Evolutionary conservation across 2,888 invertebrate species (phyloP), one percentile per base, ranked within the genome.

Genomic region (Coecobrya sp.): DNA sequence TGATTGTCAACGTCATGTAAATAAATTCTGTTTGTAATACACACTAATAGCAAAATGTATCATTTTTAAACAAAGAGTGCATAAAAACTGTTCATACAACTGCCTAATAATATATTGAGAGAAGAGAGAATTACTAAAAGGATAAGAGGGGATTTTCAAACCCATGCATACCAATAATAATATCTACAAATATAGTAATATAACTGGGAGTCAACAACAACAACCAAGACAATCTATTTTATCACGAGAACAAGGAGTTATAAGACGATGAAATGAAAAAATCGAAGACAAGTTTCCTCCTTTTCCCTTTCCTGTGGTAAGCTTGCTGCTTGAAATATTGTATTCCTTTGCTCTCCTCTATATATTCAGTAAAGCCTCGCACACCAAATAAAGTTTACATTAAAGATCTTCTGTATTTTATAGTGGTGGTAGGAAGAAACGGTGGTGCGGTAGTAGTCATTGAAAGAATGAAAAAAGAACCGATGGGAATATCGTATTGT

Each of bases 401-500:
- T 19, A 84, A 84, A 84, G n/a, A 68, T 81, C 27, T 81, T 19
- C 27, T 52, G 25, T 79, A 1, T 65, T 65, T 27, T n/a, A 65
- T 22, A 65, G 16, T 27, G n/a, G 30, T 10, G 25, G 68, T 49
- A 49, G 49, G 10, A 49, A 13, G 3, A 16, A 49, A 36, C 11
- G 49, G 49, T 30, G 68, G 30, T 68, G 11, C 19, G 1, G 19
- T 42, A 5, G 19, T n/a, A 84, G 85, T 68, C 68, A 85, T 45
- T 85, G 68, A 85, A 85, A 68, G 68, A 68, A 65, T 42, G 25
- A 11, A 79, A 79, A 79, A 13, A 68, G 62, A 85, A 85, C 42
- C 65, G 65, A 85, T 68, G 65, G 65, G 68, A 85, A 65, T 68
- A 65, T 68, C 85, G 68, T 65, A 45, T 68, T 85, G 25, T 52